Evolutionary conservation across 2,888 invertebrate species (phyloP).

Genomic region (Formica aserva): DNA sequence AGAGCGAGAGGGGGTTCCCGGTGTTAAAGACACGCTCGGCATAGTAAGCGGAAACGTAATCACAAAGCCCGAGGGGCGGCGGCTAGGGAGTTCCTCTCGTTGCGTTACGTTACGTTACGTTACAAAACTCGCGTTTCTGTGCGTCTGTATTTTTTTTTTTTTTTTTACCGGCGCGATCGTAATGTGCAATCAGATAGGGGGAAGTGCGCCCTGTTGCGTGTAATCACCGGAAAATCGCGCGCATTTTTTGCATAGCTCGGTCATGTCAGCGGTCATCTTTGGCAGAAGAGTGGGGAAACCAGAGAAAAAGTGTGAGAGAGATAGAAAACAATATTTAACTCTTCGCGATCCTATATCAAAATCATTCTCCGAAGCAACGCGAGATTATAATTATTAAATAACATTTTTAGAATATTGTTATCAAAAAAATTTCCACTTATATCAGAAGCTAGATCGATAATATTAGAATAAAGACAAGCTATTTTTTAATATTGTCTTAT

Average conservation of each 20-base stretch:
- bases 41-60: conserved; percentile 75
- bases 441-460: background rate
- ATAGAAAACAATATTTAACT: background rate
- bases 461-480: background rate
- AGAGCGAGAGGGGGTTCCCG: conserved; percentile 23
- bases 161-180: conserved; percentile 7
- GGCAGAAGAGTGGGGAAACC: conserved; percentile 14
- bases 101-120: conserved; percentile 5
- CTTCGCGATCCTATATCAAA: background rate
- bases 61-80: conserved; percentile 62
- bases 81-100: conserved; percentile 18
- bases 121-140: conserved; percentile 9
- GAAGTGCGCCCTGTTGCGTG: conserved; percentile 30
- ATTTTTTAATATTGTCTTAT: background rate
- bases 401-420: background rate
- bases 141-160: conserved; percentile 7
- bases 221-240: conserved; percentile 50
- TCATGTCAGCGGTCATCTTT: conserved; percentile 1
- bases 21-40: conserved; percentile 72
- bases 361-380: background rate
- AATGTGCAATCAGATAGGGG: conserved; percentile 9
- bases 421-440: background rate
- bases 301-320: background rate
- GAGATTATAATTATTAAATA: background rate
- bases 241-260: conserved; percentile 41